phyloP scores from a whole-genome alignment of 2,888 invertebrate genomes.

The Drosophila anceps region DNA sequence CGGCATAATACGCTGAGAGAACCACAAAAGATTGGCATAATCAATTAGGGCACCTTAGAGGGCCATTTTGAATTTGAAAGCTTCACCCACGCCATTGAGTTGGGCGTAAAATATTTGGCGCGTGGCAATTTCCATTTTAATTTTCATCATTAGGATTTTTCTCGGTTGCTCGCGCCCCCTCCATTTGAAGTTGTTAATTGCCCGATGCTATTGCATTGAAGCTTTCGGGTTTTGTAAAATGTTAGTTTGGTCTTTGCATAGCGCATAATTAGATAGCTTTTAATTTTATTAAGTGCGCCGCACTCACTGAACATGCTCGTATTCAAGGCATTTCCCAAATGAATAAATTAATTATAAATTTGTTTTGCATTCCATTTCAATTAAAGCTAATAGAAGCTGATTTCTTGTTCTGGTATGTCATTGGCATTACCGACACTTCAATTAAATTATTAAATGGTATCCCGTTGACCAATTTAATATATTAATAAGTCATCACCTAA shows the following conservation, averaged over 20 bases:
- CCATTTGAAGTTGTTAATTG: conserved; percentile 45
- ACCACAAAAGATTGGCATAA: conserved; percentile 42
- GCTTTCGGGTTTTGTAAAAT: conserved; percentile 24
- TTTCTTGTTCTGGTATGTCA: conserved; percentile 2
- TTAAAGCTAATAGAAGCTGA: background rate
- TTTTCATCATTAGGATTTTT: conserved; percentile 55
- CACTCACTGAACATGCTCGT: background rate
- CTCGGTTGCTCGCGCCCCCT: background rate
- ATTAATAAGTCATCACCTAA: conserved; percentile 13
- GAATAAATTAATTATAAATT: conserved; percentile 23
- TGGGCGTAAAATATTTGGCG: conserved; percentile 40
- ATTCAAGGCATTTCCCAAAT: background rate
- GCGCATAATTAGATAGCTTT: conserved; percentile 59
- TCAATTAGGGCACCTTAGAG: conserved; percentile 62
- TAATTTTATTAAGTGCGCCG: conserved; percentile 49
- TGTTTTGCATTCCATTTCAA: background rate
- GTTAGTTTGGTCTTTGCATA: conserved; percentile 31
- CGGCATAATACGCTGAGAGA: background rate
- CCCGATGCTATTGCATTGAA: conserved; percentile 32
- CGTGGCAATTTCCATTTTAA: conserved; percentile 67
- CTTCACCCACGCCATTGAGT: conserved; percentile 38
- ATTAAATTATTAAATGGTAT: background rate
- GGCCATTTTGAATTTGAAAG: conserved; percentile 38
- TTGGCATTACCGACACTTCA: background rate
- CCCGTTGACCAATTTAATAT: conserved; percentile 1